These are phyloP conservation scores for Prolemur simus DNA, from an alignment of 2,113 vertebrate species.

Conservation along the genomic window DNA sequence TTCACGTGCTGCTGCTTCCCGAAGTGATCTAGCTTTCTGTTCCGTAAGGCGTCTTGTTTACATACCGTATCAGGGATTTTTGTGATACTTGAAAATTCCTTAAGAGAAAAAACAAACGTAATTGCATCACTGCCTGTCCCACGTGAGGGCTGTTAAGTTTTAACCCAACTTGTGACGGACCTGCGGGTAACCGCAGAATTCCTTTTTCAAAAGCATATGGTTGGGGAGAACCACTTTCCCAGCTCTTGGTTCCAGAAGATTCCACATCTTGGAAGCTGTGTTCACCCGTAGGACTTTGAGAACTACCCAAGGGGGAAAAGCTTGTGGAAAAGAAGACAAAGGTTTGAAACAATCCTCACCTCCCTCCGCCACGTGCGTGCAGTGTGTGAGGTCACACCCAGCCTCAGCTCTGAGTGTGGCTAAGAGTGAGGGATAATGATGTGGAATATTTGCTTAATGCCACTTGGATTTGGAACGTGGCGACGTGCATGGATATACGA, in stretches of 20 bases:
- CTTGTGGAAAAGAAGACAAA: not conserved
- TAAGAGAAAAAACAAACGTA: constrained; percentile 23
- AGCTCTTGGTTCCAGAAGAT: not conserved
- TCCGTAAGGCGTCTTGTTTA: constrained; percentile 84
- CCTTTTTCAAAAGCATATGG: not conserved
- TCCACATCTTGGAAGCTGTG: not conserved
- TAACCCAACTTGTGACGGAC: not conserved
- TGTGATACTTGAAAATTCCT: constrained; percentile 90
- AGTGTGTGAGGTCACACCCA: not conserved
- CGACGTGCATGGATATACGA: rapidly evolving
- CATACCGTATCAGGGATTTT: constrained; percentile 90
- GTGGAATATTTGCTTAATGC: not conserved
- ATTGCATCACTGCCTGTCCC: not conserved
- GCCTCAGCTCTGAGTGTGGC: not conserved
- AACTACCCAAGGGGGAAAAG: not conserved
- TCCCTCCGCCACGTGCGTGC: not conserved
- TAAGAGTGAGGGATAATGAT: not conserved
- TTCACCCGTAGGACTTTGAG: not conserved
- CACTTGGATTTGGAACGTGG: not conserved
- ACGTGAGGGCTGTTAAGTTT: not conserved
- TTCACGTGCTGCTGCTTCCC: constrained; percentile 87
- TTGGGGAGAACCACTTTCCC: not conserved
- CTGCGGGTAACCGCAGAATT: not conserved
- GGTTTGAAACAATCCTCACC: not conserved
- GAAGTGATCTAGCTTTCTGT: constrained; percentile 77